Base-by-base conservation (phyloP, 2,888 invertebrate genomes). In the Scaptomyza parva region DNA sequence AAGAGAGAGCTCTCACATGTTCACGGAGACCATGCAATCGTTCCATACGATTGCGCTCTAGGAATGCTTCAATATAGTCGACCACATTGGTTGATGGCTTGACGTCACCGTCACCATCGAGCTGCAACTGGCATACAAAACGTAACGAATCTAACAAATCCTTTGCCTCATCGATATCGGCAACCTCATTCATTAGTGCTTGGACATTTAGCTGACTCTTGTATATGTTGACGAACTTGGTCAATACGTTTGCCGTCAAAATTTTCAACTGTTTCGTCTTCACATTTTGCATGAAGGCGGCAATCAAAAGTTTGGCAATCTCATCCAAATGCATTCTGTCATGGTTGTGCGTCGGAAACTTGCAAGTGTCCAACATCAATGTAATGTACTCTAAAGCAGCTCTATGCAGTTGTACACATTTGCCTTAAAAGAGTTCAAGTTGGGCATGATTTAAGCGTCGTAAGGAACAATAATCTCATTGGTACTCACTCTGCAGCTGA, bases 271-370 rank as follows among this genome's bases (percentile, higher is more conserved):
- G 45, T 5, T 58, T 59, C 1, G 68, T 24, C n/a, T 84, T 64
- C 3, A 70, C 83, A 28, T 57, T 72, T 26, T 17, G 65, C 51
- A 30, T 70, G 45, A 51, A 71, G 1, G 59, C 48, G 1, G 59
- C 48, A 14, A 88, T 66, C 9, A 90, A 41, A 2, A 83, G 55
- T 60, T 88, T 88, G 7, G 69, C 76, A 3, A 90, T 73, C 4
- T 83, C 78, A 51, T 77, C 75, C 43, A 90, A 65, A 66, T 88
- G 66, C 2, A 52, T 54, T 2, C 58, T 60, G 6, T 79, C 51
- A 3, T 80, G 51, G 14, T 75, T 62, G 0, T 64, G 43, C n/a
- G n/a, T 7, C 14, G 24, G 1, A 30, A 74, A 57, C 26, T 47
- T 66, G 6, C 75, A 55, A 51, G 75, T 86, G 14, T 40, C 48